A percentile compares a stretch with the other conserved stretches of the same genome.
These are phyloP conservation scores for Periophthalmus magnuspinnatus DNA, from an alignment of 2,797 vertebrate species.

Conservation along the genomic window DNA sequence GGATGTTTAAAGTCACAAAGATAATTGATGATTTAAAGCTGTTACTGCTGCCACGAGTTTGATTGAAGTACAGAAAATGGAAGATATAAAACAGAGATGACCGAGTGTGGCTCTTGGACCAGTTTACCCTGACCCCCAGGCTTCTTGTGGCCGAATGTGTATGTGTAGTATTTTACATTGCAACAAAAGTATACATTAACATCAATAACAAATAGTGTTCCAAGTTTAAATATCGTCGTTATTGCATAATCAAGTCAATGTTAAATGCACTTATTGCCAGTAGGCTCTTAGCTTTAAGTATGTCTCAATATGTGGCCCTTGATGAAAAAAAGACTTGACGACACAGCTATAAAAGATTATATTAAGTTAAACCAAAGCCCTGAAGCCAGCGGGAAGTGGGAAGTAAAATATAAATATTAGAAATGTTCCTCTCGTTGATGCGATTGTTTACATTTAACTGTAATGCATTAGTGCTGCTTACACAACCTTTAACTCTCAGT, in stretches of 20 bases:
- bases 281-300: too few relatives aligned
- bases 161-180: too few relatives aligned
- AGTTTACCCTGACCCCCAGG: too few relatives aligned
- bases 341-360: neutral
- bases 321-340: neutral
- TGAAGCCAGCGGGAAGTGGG: slow-evolving; percentile 4
- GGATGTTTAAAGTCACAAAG: neutral
- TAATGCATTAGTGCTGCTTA: slow-evolving; percentile 10
- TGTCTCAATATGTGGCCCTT: too few relatives aligned
- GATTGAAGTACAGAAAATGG: too few relatives aligned
- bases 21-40: neutral
- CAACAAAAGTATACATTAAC: neutral
- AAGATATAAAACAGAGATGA: neutral
- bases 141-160: too few relatives aligned
- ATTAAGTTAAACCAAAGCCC: neutral
- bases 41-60: neutral
- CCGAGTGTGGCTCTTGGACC: too few relatives aligned
- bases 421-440: neutral
- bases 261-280: neutral
- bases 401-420: neutral
- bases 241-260: neutral
- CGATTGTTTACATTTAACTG: neutral
- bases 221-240: neutral
- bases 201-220: neutral
- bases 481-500: slow-evolving; percentile 25